Conservation (phyloP, 2,113 vertebrate species). For the Toxotes chatareus region DNA sequence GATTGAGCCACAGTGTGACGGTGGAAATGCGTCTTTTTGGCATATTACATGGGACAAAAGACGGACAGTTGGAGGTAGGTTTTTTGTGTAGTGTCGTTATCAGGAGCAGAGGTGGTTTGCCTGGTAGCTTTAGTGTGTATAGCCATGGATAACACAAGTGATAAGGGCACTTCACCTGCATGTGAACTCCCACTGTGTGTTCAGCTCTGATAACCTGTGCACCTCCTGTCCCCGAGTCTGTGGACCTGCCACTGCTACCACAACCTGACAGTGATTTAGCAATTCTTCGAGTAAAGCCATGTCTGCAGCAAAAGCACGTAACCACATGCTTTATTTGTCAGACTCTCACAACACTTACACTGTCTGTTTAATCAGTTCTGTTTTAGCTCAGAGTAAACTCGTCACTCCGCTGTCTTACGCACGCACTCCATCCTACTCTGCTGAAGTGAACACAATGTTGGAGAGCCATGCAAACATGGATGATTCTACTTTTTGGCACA, state of each 20-base stretch:
- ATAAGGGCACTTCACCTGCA: constrained; percentile 63
- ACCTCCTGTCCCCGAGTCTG: neutral
- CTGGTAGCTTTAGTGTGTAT: constrained; percentile 26
- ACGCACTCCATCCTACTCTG: neutral
- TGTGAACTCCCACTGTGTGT: constrained; percentile 71
- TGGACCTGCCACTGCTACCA: constrained; percentile 12
- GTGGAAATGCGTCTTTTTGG: neutral
- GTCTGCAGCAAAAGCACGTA: constrained; percentile 16
- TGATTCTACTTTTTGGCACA: neutral
- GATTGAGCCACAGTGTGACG: neutral
- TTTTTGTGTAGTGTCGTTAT: constrained; percentile 33
- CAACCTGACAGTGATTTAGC: constrained; percentile 42
- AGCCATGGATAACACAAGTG: constrained; percentile 43
- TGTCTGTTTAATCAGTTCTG: neutral
- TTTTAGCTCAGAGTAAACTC: neutral
- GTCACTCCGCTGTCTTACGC: neutral
- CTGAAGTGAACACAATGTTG: neutral
- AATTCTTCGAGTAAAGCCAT: constrained; percentile 27
- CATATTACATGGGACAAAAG: neutral
- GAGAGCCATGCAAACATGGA: neutral
- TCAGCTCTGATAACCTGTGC: constrained; percentile 60
- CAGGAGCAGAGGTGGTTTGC: constrained; percentile 37
- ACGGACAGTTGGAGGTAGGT: neutral
- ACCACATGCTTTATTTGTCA: constrained; percentile 7
- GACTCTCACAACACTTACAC: neutral